Evolutionary conservation across 2,113 vertebrate genomes (phyloP).

Genomic region (Saccopteryx bilineata): DNA sequence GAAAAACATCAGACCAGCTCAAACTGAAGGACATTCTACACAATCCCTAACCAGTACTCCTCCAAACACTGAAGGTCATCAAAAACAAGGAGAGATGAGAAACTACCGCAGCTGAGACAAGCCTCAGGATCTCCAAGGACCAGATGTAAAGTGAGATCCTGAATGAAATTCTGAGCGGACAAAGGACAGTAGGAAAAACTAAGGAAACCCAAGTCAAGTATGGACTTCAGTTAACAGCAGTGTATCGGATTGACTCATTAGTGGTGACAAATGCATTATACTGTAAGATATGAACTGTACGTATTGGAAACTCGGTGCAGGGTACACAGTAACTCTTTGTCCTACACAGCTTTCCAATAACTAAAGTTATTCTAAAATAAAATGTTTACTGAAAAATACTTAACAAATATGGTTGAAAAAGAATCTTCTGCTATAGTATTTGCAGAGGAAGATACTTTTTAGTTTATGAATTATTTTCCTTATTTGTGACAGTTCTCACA

Average conservation of each 20-base stretch:
- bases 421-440: conserved; percentile 62
- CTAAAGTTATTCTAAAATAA: conserved; percentile 60
- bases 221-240: background rate
- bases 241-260: background rate
- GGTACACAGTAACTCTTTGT: background rate
- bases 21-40: background rate
- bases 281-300: background rate
- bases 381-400: conserved; percentile 56
- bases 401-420: background rate
- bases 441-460: conserved; percentile 81
- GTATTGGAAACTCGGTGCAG: background rate
- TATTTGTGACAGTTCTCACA: conserved; percentile 90
- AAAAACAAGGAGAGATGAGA: conserved; percentile 15
- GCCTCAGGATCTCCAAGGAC: background rate
- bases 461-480: conserved; percentile 86
- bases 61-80: background rate
- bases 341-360: conserved; percentile 28
- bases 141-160: background rate
- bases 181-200: background rate
- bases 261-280: background rate
- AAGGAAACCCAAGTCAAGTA: background rate
- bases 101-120: background rate
- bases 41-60: background rate
- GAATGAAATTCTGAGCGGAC: background rate
- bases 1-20: background rate